Evolutionary conservation across 2,888 invertebrate genomes (phyloP), one percentile per base, ranked within the genome.

Genomic region (Pyrgus malvae): DNA sequence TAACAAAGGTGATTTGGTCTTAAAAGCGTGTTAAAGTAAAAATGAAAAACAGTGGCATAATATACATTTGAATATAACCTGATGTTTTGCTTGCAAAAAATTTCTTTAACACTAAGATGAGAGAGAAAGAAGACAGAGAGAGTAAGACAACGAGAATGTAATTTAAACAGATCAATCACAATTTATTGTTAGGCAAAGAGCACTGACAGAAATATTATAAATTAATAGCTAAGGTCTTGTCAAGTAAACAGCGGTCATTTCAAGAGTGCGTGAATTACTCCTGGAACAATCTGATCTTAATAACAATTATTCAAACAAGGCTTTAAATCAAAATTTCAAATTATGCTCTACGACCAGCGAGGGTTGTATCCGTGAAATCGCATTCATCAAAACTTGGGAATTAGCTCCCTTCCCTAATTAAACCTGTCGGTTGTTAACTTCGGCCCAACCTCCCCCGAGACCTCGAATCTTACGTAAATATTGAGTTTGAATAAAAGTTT

Each of bases 331-430:
- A 83, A 84, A 85, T 85, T 81, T 78, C 78, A 80, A 84, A 83
- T 85, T 77, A 77, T 73, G 69, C 74, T 69, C 54, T 54, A 50
- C 56, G 46, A 49, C 38, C 57, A 58, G 44, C 61, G 54, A 48
- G 62, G 74, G 72, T 69, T 76, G 75, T 78, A 78, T 78, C 80
- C 80, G 77, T 80, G 78, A 79, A 84, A 83, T 88, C 84, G 80
- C 83, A 87, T 88, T 86, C 85, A 87, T 87, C 88, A 86, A 86
- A 88, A 87, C 86, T 88, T 88, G 80, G 75, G 76, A 83, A 85
- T 84, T 83, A 84, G 80, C 83, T 76, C 72, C 77, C 75, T 71
- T 76, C 77, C 78, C 84, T 86, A 84, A 88, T 88, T 86, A 86
- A 85, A 84, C 80, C 84, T 82, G 83, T 73, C 80, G 79, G 82